Evolutionary conservation across 2,888 invertebrate genomes (phyloP), one percentile per base, ranked within the genome.

Genomic region (Mesoligia furuncula): DNA sequence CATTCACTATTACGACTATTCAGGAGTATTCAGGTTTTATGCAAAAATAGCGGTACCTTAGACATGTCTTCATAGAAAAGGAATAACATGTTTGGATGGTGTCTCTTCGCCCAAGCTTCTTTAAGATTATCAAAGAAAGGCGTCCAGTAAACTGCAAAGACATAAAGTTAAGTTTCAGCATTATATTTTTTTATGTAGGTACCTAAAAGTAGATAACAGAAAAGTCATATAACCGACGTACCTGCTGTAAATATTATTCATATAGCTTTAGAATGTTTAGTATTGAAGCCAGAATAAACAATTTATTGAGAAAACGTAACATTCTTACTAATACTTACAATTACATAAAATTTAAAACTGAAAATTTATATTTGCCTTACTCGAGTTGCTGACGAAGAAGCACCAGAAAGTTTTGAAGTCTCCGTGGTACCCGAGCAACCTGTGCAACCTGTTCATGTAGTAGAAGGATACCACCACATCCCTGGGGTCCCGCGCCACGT

Each of bases 401-500:
- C 97, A 91, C 97, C 98, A 98, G 88, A 97, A 98, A 69, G 95
- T 96, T 61, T 96, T 94, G 81, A 98, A 98, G 84, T 97, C 97
- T 17, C 97, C 97, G 0, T 91, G 87, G 85, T 97, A 97, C 0
- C 97, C 97, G 85, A 97, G 97, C 0, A 97, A 97, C 69, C 95
- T 95, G 77, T 97, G 97, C 4, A 97, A 92, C 72, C 97, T 95
- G 91, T 98, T 98, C 74, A 98, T 97, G 91, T 98, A 97, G 90
- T 97, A 98, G 91, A 97, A 98, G 0, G 98, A 98, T 0, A 98
- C 98, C 0, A 97, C 97, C 0, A 98, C 98, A 93, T 98, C 98
- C 92, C 98, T 98, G 0, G 98, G 98, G 94, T 98, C 98, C 79
- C 98, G 96, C 0, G 98, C 98, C 1, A 98, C 97, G 90, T 98